Evolutionary conservation across 2,797 vertebrate genomes (phyloP), one percentile per base, ranked within the genome.

Genomic region (Staurois parvus): DNA sequence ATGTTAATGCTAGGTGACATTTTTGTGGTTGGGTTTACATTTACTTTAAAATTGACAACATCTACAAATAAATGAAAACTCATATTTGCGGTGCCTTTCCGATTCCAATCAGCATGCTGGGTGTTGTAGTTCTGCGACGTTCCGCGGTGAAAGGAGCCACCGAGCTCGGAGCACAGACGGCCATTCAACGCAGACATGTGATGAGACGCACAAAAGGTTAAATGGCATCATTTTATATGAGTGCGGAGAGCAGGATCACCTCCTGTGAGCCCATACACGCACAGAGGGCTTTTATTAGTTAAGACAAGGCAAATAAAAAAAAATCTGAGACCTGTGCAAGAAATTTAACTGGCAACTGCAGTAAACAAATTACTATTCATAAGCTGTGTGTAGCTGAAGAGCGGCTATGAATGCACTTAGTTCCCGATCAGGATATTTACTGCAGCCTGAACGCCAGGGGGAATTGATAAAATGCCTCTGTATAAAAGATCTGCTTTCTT

Each of bases 311-410:
- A 83, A 83, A 87, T 83, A 79, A 83, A 83, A 83, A 81, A 85
- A 80, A 77, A 82, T 85, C 56, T 6, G 30, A 79, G 62, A 37
- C 40, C 81, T 83, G 74, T 66, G 37, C 85, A 73, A 83, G 75
- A 87, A 79, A 83, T 78, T 73, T 83, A 87, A 87, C 85, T 74
- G 85, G 85, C 85, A 83, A 79, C 73, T 72, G 80, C 85, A 79
- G 85, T 87, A 87, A 87, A 87, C 85, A 87, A 87, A 87, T 87
- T 87, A 87, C 85, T 87, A 87, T 87, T 87, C 85, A 87, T 87
- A 87, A 87, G 75, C 85, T 68, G 85, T 85, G 85, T 87, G 79
- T 83, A 83, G 85, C 85, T 73, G 80, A 87, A 82, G 69, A 24
- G 59, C 59, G 69, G 56, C 76, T 87, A 87, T 87, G 85, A 87